Evolutionary conservation across 1,140 invertebrate genomes (phyloP), one percentile per base, ranked within the genome.

Genomic region (Sycophaga agraensis): DNA sequence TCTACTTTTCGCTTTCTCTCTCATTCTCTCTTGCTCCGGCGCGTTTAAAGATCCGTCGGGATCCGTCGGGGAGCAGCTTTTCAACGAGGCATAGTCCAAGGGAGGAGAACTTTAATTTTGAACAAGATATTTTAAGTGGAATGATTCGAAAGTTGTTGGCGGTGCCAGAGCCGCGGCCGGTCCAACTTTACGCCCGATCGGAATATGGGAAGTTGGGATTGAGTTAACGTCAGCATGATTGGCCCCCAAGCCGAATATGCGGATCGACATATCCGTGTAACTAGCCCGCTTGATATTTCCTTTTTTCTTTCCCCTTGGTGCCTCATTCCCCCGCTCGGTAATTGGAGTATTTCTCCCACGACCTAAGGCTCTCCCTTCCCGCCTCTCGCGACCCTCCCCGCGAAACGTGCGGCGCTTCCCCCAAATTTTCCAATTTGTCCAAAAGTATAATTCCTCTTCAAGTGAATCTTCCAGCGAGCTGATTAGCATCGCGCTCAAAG

Each of bases 121-220:
- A 57, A 50, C 60, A 39, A 45, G 43, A 63, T 51, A 49, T 57
- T 63, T 63, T 63, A 63, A 63, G 53, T 56, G 46, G 37, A 63
- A 57, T 56, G 19, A 57, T 57, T 51, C 53, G 31, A 48, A 63
- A 63, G 45, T 63, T 57, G 24, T 43, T 40, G 12, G 22, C 12
- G 12, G 48, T 11, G 28, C 28, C 28, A 11, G 28, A 31, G 11
- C 22, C 7, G 31, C 26, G 46, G 5, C 4, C 28, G 28, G 11
- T 31, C 5, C 28, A 60, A 62, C 43, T 56, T 56, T 28, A 22
- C 26, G 35, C 17, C 14, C 8, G 45, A 56, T 56, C 17, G 37
- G 34, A 57, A 57, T 50, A 54, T 56, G 39, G n/a, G 8, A 57
- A 57, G 54, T 57, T 63, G n/a, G 9, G 46, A 63, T 57, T 55